Evolutionary conservation across 2,888 invertebrate species (phyloP), one percentile per base, ranked within the genome.

Genomic region (Pyrochroa serraticornis): DNA sequence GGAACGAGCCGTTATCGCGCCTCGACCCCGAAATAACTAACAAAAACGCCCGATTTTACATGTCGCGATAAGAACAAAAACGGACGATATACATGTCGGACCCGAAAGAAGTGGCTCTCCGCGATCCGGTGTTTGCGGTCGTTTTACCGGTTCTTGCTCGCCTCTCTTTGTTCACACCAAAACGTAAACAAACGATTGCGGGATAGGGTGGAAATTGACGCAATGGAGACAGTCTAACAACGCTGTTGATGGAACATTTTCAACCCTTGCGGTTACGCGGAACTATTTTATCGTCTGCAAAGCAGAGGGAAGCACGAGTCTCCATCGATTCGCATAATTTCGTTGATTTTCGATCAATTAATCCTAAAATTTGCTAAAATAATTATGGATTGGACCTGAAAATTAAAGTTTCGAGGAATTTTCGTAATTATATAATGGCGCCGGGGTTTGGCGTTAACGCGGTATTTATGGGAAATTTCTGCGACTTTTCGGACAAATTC

Each of bases 211-310:
- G 65, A 66, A 69, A 70, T 67, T 67, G 66, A 63, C 64, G 62
- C 60, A 69, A 71, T 72, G 66, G 69, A 72, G 71, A 71, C 71
- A 65, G 69, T 66, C 66, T 71, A 72, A 72, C 66, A 63, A 61
- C 65, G 63, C 63, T 63, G 68, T 70, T 65, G 67, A 69, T 68
- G 69, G 68, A 62, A 62, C 66, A 66, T 68, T 70, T 68, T 67
- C 71, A 72, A 69, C 71, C 71, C 71, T 71, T 71, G 71, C 67
- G 72, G 70, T 72, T 68, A 65, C 60, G 60, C 61, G 56, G 48
- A 42, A 59, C 63, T 68, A 67, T 66, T 71, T 67, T 65, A 64
- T 65, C 57, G 70, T 66, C 68, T 72, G 67, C 52, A 63, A 71
- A 67, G 65, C 68, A 71, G 71, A 71, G 70, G 73, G 71, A 68